These are phyloP conservation scores for Chelon labrosus DNA, from an alignment of 2,797 vertebrate species.

Conservation along the genomic window DNA sequence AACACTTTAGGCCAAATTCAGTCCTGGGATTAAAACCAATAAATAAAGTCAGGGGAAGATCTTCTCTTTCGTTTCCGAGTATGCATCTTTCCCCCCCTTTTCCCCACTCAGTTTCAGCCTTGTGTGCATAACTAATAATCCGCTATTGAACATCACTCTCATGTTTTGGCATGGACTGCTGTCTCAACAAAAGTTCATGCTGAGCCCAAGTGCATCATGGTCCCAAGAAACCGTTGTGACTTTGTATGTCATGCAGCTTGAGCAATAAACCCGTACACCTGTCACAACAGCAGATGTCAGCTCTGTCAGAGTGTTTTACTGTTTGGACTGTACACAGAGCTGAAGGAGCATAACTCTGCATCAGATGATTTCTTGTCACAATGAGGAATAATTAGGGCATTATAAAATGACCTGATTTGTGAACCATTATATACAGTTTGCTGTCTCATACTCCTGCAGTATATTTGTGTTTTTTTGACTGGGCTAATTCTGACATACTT, in stretches of 20 bases:
- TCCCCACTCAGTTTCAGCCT: not conserved
- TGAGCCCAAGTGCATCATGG: slow-evolving; percentile 56
- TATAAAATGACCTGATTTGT: slow-evolving; percentile 12
- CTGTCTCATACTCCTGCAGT: not conserved
- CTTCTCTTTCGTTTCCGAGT: slow-evolving; percentile 52
- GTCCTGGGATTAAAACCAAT: slow-evolving; percentile 69
- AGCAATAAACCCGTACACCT: slow-evolving; percentile 57
- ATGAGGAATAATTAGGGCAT: not conserved
- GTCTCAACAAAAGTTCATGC: slow-evolving; percentile 61
- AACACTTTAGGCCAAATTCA: slow-evolving; percentile 68
- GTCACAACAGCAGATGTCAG: slow-evolving; percentile 67
- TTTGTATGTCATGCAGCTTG: slow-evolving; percentile 42
- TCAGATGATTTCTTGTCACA: slow-evolving; percentile 24
- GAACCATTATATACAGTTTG: not conserved
- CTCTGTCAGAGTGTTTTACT: slow-evolving; percentile 4
- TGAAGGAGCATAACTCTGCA: slow-evolving; percentile 11
- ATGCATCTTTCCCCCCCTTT: slow-evolving; percentile 11
- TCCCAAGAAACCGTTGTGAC: slow-evolving; percentile 20
- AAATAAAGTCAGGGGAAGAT: slow-evolving; percentile 64
- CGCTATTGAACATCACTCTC: slow-evolving; percentile 40
- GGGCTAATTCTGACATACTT: not conserved
- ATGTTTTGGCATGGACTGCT: slow-evolving; percentile 50
- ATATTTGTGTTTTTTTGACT: not conserved
- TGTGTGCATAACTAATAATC: slow-evolving; percentile 48
- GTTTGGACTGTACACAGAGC: slow-evolving; percentile 5